A percentile compares a stretch with the other conserved stretches of the same genome.
Evolutionary conservation across 2,888 invertebrate species (phyloP).

Genomic region (Syrphus vitripennis): DNA sequence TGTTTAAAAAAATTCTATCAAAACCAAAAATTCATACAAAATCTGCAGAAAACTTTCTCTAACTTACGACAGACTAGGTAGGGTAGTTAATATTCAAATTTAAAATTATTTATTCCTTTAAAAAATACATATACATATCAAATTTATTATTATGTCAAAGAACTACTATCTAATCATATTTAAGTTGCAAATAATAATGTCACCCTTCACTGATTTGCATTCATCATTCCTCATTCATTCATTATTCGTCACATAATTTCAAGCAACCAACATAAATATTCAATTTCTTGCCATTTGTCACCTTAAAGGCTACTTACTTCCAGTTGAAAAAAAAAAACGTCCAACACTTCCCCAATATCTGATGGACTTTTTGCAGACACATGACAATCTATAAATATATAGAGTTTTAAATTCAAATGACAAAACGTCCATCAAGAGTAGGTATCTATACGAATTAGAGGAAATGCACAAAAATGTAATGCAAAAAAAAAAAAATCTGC

Average conservation of each 20-base stretch:
- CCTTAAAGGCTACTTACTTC: not conserved
- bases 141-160: not conserved
- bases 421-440: slow-evolving; percentile 59
- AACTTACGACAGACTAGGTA: too few relatives aligned
- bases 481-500: not conserved
- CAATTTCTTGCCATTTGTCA: slow-evolving; percentile 16
- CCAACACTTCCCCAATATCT: not conserved
- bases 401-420: slow-evolving; percentile 53
- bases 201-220: slow-evolving; percentile 31
- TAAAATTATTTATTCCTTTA: not conserved
- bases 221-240: slow-evolving; percentile 8
- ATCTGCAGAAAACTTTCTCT: too few relatives aligned
- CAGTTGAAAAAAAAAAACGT: not conserved
- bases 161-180: not conserved
- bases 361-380: not conserved
- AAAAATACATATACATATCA: too few relatives aligned
- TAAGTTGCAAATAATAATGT: not conserved
- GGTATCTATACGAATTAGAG: slow-evolving; percentile 1
- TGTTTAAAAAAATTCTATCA: too few relatives aligned
- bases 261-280: not conserved
- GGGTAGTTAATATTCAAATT: too few relatives aligned
- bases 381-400: slow-evolving; percentile 7
- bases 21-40: too few relatives aligned
- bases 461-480: not conserved
- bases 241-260: not conserved